Conservation (phyloP, 2,113 vertebrate genomes). For the Columba livia region DNA sequence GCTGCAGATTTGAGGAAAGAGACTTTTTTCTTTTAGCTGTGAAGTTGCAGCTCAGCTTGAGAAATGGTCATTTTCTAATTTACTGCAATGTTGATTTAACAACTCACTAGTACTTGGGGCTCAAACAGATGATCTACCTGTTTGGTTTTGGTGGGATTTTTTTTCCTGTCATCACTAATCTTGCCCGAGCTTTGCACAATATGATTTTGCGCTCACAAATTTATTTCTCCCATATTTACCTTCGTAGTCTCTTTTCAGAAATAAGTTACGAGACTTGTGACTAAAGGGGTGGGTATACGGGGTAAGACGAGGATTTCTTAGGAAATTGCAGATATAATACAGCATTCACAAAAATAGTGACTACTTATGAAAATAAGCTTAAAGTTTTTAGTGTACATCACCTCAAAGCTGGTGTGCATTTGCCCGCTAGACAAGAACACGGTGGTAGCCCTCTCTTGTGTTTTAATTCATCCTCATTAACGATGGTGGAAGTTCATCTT, state of each 20-base stretch:
- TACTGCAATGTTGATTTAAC: not conserved
- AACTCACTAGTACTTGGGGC: not conserved
- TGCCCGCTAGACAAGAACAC: not conserved
- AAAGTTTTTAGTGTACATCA: not conserved
- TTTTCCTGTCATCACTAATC: not conserved
- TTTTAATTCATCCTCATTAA: not conserved
- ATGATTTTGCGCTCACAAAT: not conserved
- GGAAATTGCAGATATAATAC: slow-evolving; percentile 19
- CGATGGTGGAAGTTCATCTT: not conserved
- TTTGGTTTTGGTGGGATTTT: not conserved
- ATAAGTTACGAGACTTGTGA: not conserved
- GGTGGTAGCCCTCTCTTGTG: not conserved
- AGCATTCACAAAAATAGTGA: not conserved
- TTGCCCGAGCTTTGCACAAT: not conserved
- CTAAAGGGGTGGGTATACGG: not conserved
- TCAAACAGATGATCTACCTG: not conserved
- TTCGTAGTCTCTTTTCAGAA: not conserved
- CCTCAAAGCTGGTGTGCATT: not conserved
- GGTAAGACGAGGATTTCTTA: not conserved
- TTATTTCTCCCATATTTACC: not conserved
- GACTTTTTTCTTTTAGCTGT: not conserved
- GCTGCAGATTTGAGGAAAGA: not conserved
- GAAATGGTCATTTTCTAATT: not conserved
- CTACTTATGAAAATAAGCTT: not conserved
- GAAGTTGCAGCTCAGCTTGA: not conserved